Conservation (phyloP, 2,113 vertebrate genomes). For the Pachycephala philippinensis region DNA sequence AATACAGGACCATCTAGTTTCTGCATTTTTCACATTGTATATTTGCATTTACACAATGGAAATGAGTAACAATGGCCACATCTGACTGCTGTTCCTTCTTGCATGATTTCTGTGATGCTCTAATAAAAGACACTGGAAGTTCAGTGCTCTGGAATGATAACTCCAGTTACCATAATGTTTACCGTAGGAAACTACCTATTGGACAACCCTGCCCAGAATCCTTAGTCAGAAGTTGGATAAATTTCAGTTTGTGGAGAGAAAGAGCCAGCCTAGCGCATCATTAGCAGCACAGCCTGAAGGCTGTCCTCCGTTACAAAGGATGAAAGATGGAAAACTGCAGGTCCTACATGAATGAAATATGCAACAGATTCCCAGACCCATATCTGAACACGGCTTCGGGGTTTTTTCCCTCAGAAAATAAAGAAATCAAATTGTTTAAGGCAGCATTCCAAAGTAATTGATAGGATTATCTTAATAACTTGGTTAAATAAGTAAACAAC, state of each 20-base stretch:
- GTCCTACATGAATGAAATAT: neutral
- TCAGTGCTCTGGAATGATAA: neutral
- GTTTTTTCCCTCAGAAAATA: neutral
- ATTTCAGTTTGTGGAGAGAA: neutral
- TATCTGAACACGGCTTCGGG: neutral
- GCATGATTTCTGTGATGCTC: neutral
- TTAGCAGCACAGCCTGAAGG: neutral
- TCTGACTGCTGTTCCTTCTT: neutral
- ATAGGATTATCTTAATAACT: neutral
- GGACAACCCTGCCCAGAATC: neutral
- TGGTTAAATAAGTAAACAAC: neutral
- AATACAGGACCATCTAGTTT: neutral
- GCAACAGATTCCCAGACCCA: neutral
- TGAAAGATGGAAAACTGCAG: neutral
- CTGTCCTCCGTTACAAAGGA: neutral
- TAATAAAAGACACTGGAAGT: conserved; percentile 14
- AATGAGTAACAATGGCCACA: neutral
- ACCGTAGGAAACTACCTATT: neutral
- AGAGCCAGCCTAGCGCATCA: neutral
- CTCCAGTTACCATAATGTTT: neutral
- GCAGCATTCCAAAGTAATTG: neutral
- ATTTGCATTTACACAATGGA: neutral
- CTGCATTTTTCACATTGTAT: neutral
- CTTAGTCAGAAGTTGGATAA: neutral
- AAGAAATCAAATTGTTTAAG: neutral